These are phyloP conservation scores for Eidolon dupreanum DNA, from an alignment of 2,797 vertebrate genomes.

Conservation along the genomic window DNA sequence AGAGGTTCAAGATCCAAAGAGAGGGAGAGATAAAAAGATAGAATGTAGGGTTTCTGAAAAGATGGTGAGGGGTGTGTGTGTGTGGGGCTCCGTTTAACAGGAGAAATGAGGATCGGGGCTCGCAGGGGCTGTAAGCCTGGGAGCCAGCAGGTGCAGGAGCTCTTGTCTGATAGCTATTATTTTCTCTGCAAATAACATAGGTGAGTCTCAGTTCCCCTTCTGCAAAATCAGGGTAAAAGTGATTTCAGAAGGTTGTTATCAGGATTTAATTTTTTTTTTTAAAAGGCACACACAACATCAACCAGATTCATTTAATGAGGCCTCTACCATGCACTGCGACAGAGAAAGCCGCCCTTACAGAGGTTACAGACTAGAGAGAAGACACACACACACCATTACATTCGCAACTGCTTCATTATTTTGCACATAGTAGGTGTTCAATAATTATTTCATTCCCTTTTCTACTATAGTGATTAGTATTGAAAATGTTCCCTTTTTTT, in stretches of 20 bases:
- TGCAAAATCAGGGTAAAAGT: background rate
- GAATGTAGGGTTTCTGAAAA: background rate
- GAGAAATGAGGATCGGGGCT: too few species aligned
- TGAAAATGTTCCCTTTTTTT: background rate
- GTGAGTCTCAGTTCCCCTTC: background rate
- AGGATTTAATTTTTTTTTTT: background rate
- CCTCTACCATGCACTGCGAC: background rate
- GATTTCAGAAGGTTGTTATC: background rate
- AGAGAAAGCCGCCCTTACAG: background rate
- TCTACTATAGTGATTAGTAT: background rate
- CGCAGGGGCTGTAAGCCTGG: background rate
- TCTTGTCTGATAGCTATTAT: background rate
- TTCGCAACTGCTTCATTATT: background rate
- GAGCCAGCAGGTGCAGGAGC: background rate
- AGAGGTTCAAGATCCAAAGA: background rate
- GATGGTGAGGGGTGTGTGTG: too few species aligned
- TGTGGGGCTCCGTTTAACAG: background rate
- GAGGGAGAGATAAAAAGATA: background rate
- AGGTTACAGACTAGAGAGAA: background rate
- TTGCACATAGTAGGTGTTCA: background rate
- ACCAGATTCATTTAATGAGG: background rate
- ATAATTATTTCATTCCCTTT: background rate
- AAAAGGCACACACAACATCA: background rate
- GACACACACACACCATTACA: accelerated
- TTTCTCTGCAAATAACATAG: background rate